Evolutionary conservation across 2,888 invertebrate species (phyloP).

Genomic region (Gastracanthus pulcherrimus): DNA sequence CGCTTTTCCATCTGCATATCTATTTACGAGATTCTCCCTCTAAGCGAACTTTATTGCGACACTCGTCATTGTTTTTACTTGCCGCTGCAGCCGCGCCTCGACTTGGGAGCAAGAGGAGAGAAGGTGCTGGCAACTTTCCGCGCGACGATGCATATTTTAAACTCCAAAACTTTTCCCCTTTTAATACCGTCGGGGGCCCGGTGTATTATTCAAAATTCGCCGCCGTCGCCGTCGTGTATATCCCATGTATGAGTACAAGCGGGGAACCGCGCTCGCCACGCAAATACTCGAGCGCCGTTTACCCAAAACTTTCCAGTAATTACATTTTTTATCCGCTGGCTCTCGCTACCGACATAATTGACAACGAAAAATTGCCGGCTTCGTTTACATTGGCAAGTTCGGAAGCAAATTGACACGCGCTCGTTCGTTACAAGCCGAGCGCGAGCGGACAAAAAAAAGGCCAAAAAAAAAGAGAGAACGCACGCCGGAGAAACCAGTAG

Average conservation of each 20-base stretch:
- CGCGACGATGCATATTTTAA: slow-evolving; percentile 36
- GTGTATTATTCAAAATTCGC: slow-evolving; percentile 38
- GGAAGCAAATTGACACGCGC: slow-evolving; percentile 38
- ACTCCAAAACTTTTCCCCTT: slow-evolving; percentile 35
- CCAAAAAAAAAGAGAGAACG: slow-evolving; percentile 48
- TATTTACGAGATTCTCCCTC: slow-evolving; percentile 43
- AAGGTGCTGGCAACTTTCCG: slow-evolving; percentile 20
- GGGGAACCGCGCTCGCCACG: background rate
- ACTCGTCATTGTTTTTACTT: slow-evolving; percentile 44
- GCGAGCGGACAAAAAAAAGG: background rate
- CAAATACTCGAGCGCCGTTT: background rate
- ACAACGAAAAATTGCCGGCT: slow-evolving; percentile 49
- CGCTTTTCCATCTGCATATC: background rate
- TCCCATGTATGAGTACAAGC: background rate
- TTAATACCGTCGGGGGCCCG: slow-evolving; percentile 29
- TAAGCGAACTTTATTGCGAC: slow-evolving; percentile 49
- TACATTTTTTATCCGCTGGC: slow-evolving; percentile 35
- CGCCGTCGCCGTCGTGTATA: background rate
- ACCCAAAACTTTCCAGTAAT: slow-evolving; percentile 36
- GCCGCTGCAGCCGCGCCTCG: background rate
- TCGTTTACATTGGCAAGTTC: slow-evolving; percentile 23
- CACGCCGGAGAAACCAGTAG: slow-evolving; percentile 47
- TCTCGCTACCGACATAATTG: slow-evolving; percentile 31
- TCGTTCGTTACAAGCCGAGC: background rate
- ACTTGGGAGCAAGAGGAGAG: background rate